phyloP scores from a whole-genome alignment of 1,140 invertebrate genomes.

The Drosophila sp. region DNA sequence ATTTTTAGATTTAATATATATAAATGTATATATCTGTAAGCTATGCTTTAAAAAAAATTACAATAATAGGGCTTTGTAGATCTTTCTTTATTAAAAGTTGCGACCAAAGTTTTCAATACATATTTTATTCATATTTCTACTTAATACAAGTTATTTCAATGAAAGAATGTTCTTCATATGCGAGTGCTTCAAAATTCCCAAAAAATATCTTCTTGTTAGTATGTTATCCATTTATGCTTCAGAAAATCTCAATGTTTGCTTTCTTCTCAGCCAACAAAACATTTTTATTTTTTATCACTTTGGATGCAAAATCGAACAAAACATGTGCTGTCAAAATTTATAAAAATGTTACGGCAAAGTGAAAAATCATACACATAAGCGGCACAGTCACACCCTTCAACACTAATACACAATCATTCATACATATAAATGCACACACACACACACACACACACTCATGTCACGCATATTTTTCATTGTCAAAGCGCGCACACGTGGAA shows the following conservation, averaged over 20 bases:
- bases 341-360: conserved; percentile 72
- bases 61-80: too few relatives aligned
- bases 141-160: not conserved
- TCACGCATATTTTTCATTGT: conserved; percentile 69
- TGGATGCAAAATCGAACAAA: conserved; percentile 56
- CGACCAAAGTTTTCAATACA: too few relatives aligned
- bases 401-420: conserved; percentile 3
- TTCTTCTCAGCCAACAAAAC: conserved; percentile 40
- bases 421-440: not conserved
- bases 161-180: not conserved
- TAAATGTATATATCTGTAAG: too few relatives aligned
- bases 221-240: conserved; percentile 22
- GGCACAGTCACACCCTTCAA: conserved; percentile 31
- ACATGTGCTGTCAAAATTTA: conserved; percentile 76
- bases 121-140: too few relatives aligned
- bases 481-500: conserved; percentile 69
- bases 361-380: conserved; percentile 74
- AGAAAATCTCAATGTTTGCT: conserved; percentile 13
- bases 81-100: too few relatives aligned
- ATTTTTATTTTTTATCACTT: conserved; percentile 77
- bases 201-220: not conserved
- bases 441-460: conserved; percentile 28
- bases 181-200: not conserved
- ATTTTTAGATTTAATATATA: too few relatives aligned
- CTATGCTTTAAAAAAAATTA: too few relatives aligned